Percentiles rank a stretch among this genome's conserved stretches.
Evolutionary conservation across 37 sponge, comb jelly and placozoan species (phyloP).

Genomic region (Chondrosia reniformis): DNA sequence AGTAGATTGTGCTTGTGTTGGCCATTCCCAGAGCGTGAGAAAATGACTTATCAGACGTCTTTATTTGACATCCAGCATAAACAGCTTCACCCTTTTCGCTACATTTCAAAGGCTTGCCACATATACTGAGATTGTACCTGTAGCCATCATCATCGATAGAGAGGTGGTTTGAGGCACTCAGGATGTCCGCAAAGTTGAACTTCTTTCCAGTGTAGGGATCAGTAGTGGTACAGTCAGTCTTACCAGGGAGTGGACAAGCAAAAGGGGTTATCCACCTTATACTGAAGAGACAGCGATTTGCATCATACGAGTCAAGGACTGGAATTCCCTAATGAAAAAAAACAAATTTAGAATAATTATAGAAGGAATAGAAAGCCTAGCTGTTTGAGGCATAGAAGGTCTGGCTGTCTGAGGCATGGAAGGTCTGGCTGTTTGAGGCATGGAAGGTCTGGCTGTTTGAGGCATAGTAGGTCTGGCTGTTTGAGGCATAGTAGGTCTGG

Average conservation of each 20-base stretch:
- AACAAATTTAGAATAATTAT: too few relatives aligned
- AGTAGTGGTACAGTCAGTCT: neutral
- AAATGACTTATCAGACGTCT: too few relatives aligned
- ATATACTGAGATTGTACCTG: neutral
- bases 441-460: too few relatives aligned
- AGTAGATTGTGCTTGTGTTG: neutral
- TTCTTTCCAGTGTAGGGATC: neutral
- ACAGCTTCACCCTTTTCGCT: neutral
- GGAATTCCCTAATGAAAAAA: neutral
- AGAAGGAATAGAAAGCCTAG: too few relatives aligned
- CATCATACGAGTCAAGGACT: neutral
- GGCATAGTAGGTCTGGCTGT: too few relatives aligned
- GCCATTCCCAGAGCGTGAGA: neutral
- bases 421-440: too few relatives aligned
- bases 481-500: too few relatives aligned
- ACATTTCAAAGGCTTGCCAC: neutral
- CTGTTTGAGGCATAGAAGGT: too few relatives aligned
- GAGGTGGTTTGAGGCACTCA: neutral
- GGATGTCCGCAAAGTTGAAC: neutral
- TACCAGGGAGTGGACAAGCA: neutral
- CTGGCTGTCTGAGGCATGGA: too few relatives aligned
- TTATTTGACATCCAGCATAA: neutral
- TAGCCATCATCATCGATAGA: neutral
- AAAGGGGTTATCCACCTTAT: neutral
- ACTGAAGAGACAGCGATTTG: neutral